Conservation (phyloP, 2,113 vertebrate genomes). For the Tauraco erythrolophus region DNA sequence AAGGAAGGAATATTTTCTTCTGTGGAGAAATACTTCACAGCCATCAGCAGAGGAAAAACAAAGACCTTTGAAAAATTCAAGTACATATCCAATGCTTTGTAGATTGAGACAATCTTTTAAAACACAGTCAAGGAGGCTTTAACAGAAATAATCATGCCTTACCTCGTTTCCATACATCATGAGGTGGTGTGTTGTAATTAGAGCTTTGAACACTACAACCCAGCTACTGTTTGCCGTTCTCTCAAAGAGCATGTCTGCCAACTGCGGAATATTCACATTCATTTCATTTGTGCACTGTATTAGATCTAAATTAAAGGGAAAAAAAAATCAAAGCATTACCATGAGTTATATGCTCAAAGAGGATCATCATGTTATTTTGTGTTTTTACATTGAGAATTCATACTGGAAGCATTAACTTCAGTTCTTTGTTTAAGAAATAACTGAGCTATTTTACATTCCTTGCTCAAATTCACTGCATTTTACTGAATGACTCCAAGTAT, state of each 20-base stretch:
- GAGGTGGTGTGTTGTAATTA: constrained; percentile 95
- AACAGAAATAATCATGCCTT: constrained; percentile 42
- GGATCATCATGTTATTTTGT: not conserved
- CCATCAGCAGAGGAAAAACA: not conserved
- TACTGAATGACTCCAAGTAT: not conserved
- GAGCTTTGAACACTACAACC: constrained; percentile 97
- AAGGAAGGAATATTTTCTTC: not conserved
- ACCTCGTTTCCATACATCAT: constrained; percentile 98
- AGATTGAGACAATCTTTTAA: not conserved
- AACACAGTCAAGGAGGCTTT: not conserved
- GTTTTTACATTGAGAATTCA: not conserved
- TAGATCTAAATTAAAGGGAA: constrained; percentile 82
- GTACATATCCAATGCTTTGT: not conserved
- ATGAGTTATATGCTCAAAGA: not conserved
- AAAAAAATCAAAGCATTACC: constrained; percentile 5
- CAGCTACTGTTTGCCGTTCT: constrained; percentile 92
- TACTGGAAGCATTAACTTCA: not conserved
- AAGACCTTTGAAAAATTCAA: not conserved
- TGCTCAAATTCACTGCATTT: not conserved
- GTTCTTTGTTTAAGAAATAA: not conserved
- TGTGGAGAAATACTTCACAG: not conserved
- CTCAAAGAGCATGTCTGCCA: constrained; percentile 91
- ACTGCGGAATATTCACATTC: constrained; percentile 91
- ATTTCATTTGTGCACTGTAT: constrained; percentile 95
- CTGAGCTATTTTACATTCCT: not conserved